phyloP scores from a whole-genome alignment of 2,113 vertebrate genomes.

The Cavia aperea region DNA sequence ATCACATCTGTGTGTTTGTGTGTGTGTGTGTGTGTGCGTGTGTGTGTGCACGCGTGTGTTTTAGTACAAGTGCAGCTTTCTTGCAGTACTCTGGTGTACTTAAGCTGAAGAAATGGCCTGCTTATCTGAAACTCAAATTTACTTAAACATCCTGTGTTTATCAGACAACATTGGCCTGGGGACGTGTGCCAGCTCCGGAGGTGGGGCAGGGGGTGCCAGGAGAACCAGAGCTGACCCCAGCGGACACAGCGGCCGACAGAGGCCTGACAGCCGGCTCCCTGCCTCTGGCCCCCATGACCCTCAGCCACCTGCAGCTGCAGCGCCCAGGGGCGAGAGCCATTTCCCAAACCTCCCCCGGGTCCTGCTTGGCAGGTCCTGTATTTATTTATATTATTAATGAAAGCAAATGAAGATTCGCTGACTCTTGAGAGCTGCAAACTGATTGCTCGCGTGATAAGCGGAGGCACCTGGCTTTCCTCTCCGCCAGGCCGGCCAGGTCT shows the following conservation, averaged over 20 bases:
- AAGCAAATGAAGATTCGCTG: background rate
- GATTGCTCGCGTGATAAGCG: background rate
- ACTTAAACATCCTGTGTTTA: rapidly evolving
- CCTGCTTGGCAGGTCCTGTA: background rate
- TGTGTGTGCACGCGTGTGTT: background rate
- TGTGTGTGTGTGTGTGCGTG: background rate
- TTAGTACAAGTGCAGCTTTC: background rate
- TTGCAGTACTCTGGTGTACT: background rate
- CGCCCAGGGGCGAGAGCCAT: background rate
- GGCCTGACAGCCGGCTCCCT: no score
- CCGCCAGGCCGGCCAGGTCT: rapidly evolving
- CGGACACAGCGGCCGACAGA: rapidly evolving
- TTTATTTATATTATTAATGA: conserved; percentile 25
- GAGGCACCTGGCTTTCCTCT: background rate
- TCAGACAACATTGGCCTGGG: rapidly evolving
- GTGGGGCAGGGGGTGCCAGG: rapidly evolving
- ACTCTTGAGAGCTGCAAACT: background rate
- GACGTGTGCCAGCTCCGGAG: rapidly evolving
- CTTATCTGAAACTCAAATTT: background rate
- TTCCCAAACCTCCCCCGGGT: background rate
- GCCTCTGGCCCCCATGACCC: background rate
- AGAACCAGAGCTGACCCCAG: rapidly evolving
- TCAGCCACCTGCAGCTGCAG: background rate
- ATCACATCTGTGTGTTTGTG: background rate
- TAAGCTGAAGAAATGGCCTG: background rate